Conservation (phyloP, 2,888 invertebrate genomes). For the Aethes cnicana region DNA sequence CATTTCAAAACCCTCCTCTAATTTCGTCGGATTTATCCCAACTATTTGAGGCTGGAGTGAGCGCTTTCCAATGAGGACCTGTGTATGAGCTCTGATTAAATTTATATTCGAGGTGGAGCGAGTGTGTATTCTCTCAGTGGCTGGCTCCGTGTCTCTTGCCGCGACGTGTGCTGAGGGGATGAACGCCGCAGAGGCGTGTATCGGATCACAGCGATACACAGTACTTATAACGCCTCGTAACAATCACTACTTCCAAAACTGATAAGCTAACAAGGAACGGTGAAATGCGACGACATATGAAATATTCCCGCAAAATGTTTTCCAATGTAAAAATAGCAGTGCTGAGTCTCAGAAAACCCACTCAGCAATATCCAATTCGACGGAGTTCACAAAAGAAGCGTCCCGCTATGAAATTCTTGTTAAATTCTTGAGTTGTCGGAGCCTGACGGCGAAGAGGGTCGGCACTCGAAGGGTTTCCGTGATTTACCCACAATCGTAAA, state of each 20-base stretch:
- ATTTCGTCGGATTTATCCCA: slow-evolving; percentile 15
- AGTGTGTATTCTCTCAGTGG: slow-evolving; percentile 2
- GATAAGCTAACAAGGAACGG: slow-evolving; percentile 9
- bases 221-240: slow-evolving; percentile 7
- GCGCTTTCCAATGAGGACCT: too few relatives aligned
- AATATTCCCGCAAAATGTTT: slow-evolving; percentile 10
- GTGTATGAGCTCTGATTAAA: background rate
- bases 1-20: slow-evolving; percentile 28
- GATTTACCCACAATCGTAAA: slow-evolving; percentile 29
- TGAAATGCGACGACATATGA: background rate
- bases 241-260: slow-evolving; percentile 1
- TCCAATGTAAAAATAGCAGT: slow-evolving; percentile 17
- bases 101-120: background rate
- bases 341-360: slow-evolving; percentile 11
- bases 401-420: slow-evolving; percentile 28
- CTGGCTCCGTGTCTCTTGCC: background rate
- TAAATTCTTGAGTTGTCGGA: slow-evolving; percentile 29
- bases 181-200: background rate
- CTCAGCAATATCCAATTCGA: slow-evolving; percentile 17
- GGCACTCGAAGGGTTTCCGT: slow-evolving; percentile 24
- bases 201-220: background rate
- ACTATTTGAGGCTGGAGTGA: background rate
- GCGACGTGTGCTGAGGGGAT: slow-evolving; percentile 9
- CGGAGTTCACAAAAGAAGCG: slow-evolving; percentile 27
- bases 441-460: slow-evolving; percentile 26